Evolutionary conservation across 2,888 invertebrate genomes (phyloP).

Genomic region (Deilephila porcellus): DNA sequence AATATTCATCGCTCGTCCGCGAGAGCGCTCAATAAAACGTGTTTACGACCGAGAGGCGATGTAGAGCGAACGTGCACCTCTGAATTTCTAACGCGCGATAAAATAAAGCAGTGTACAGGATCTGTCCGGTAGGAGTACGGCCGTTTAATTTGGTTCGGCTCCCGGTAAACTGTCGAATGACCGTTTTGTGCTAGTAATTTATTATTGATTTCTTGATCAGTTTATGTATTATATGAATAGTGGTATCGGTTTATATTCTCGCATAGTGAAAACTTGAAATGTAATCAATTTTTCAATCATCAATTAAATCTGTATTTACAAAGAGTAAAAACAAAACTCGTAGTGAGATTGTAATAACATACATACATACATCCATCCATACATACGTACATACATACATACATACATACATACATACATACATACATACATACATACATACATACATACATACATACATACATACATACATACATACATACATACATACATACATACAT

Average conservation of each 20-base stretch:
- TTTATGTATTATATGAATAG: neutral
- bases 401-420: no score
- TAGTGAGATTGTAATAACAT: no score
- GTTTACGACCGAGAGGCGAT: constrained; percentile 70
- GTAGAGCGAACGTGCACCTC: constrained; percentile 57
- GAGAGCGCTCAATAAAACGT: constrained; percentile 71
- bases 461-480: no score
- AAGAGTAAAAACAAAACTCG: no score
- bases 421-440: no score
- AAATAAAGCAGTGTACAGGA: constrained; percentile 36
- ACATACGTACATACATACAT: no score
- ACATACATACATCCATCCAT: no score
- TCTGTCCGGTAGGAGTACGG: neutral
- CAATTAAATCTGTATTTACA: no score
- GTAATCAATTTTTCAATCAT: no score
- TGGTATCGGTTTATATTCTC: neutral
- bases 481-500: no score
- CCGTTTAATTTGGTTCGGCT: neutral
- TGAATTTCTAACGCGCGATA: constrained; percentile 62
- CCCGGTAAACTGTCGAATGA: neutral
- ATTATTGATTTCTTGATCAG: neutral
- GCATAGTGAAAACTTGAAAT: no score
- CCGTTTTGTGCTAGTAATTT: neutral
- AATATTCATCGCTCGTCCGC: constrained; percentile 73
- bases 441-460: no score